phyloP scores from a whole-genome alignment of 2,113 vertebrate species.

The Peromyscus maniculatus region DNA sequence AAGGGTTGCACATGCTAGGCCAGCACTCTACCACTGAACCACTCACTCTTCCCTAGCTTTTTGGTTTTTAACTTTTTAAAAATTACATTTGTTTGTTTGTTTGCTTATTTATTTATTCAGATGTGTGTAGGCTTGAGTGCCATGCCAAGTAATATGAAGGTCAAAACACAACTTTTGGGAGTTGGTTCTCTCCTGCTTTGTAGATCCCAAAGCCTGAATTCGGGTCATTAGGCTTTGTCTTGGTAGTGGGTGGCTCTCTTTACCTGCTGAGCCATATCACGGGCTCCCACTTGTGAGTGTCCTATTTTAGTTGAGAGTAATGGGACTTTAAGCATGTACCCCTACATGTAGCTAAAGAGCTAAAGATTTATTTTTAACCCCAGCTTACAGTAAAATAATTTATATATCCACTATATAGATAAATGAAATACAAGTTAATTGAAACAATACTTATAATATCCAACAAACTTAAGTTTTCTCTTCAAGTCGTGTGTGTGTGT shows the following conservation, averaged over 20 bases:
- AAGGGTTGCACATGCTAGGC: too few relatives aligned
- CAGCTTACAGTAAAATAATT: neutral
- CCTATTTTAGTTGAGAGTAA: neutral
- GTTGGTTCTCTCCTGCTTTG: neutral
- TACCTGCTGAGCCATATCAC: neutral
- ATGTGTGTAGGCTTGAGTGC: neutral
- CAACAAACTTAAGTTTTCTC: slow-evolving; percentile 24
- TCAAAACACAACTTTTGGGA: neutral
- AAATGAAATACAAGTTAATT: neutral
- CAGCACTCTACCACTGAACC: neutral
- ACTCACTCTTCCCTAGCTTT: neutral
- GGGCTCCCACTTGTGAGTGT: neutral
- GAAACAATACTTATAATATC: slow-evolving; percentile 45
- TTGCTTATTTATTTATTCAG: neutral
- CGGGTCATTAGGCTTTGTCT: neutral
- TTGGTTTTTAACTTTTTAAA: neutral
- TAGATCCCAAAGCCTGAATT: neutral
- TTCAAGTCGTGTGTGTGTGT: slow-evolving; percentile 19
- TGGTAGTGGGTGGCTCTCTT: neutral
- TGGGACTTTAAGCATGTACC: neutral
- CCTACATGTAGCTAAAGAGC: neutral
- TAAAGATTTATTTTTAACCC: neutral
- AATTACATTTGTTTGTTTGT: neutral
- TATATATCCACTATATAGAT: neutral
- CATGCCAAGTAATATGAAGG: neutral